phyloP scores from a whole-genome alignment of 1,140 invertebrate genomes.

The Eurosta solidaginis region DNA sequence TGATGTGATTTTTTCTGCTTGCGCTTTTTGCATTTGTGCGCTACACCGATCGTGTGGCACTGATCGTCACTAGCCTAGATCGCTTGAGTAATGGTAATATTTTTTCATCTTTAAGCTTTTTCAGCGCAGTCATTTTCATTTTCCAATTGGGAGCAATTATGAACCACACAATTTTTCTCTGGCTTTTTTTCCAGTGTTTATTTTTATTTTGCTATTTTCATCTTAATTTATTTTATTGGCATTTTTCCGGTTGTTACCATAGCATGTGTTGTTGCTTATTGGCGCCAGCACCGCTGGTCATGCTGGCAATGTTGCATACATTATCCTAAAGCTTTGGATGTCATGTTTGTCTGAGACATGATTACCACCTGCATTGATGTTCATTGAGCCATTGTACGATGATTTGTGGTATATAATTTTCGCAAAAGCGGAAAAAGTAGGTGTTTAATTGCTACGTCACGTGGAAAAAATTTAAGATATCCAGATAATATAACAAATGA shows the following conservation, averaged over 20 bases:
- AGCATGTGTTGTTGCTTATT: conserved; percentile 3
- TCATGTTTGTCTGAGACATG: not conserved
- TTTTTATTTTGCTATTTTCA: not conserved
- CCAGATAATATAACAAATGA: too few relatives aligned
- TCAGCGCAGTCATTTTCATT: not conserved
- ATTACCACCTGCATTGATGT: not conserved
- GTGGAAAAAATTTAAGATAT: conserved; percentile 11
- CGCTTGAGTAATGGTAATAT: not conserved
- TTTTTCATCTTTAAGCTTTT: not conserved
- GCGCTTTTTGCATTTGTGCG: not conserved
- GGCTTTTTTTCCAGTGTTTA: not conserved
- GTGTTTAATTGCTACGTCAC: conserved; percentile 1
- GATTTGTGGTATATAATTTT: not conserved
- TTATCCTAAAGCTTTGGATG: not conserved
- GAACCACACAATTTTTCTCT: not conserved
- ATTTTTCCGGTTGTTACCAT: conserved; percentile 9
- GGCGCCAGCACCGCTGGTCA: conserved; percentile 8
- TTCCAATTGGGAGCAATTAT: conserved; percentile 24
- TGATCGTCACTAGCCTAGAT: conserved; percentile 21
- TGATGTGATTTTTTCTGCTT: not conserved
- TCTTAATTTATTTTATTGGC: not conserved
- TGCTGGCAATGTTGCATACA: not conserved
- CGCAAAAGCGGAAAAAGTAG: not conserved
- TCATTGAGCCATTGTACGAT: too few relatives aligned
- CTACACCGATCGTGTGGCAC: not conserved